Evolutionary conservation across 1,140 invertebrate species (phyloP).

Genomic region (Drosophila nigromelanica): DNA sequence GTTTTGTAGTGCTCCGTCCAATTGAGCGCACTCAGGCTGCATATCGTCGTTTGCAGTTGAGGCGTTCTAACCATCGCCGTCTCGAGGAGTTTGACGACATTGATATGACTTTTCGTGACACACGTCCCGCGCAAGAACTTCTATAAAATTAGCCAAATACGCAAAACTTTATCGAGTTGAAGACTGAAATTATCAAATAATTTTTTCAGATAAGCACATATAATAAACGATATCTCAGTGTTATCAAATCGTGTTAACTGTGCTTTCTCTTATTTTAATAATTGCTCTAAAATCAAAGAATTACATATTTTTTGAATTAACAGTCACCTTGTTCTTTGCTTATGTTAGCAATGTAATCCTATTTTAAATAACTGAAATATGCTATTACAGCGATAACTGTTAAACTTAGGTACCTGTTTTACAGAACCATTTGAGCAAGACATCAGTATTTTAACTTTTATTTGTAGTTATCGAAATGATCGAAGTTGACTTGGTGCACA

Average conservation of each 20-base stretch:
- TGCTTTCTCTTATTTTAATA: no score
- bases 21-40: conserved; percentile 32
- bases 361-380: no score
- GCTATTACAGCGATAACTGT: no score
- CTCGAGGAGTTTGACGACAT: conserved; percentile 48
- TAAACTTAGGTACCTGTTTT: no score
- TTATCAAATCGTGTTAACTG: not conserved
- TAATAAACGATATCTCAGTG: not conserved
- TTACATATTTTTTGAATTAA: no score
- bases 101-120: conserved; percentile 34
- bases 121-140: not conserved
- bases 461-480: not conserved
- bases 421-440: no score
- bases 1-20: conserved; percentile 36
- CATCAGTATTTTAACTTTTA: no score
- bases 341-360: no score
- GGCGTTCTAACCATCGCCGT: conserved; percentile 28
- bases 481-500: not conserved
- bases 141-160: not conserved
- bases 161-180: not conserved
- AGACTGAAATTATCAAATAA: conserved; percentile 23
- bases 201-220: not conserved
- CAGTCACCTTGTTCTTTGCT: no score
- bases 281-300: no score
- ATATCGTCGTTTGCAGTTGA: conserved; percentile 34